Percentiles rank a stretch among this genome's conserved stretches.
Evolutionary conservation across 1,140 invertebrate genomes (phyloP).

Genomic region (Eciton burchellii): DNA sequence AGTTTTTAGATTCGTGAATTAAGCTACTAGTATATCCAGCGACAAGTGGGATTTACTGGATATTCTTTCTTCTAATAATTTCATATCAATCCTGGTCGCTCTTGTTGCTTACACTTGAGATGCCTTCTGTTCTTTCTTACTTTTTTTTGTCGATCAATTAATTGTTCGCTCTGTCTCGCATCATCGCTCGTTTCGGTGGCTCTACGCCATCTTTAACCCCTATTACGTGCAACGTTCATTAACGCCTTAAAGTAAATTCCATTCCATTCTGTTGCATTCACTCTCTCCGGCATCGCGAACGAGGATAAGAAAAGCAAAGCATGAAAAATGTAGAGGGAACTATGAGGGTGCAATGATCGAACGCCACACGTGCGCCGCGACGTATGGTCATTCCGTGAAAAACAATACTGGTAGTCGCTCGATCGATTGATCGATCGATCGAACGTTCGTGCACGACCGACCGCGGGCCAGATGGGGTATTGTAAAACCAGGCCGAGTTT

Average conservation of each 20-base stretch:
- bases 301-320: slow-evolving; percentile 23
- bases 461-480: slow-evolving; percentile 64
- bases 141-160: not conserved
- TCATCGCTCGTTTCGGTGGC: not conserved
- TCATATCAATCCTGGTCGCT: too few relatives aligned
- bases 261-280: slow-evolving; percentile 4
- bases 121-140: slow-evolving; percentile 1
- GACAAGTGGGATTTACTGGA: too few relatives aligned
- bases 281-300: slow-evolving; percentile 13
- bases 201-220: not conserved
- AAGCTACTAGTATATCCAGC: too few relatives aligned
- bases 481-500: slow-evolving; percentile 73
- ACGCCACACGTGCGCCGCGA: slow-evolving; percentile 29
- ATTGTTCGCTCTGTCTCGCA: not conserved
- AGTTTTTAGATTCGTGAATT: too few relatives aligned
- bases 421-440: slow-evolving; percentile 51
- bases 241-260: not conserved
- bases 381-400: slow-evolving; percentile 70
- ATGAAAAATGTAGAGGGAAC: slow-evolving; percentile 57
- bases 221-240: not conserved
- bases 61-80: too few relatives aligned
- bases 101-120: too few relatives aligned
- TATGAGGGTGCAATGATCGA: slow-evolving; percentile 60
- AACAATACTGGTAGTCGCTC: slow-evolving; percentile 64
- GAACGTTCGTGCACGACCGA: slow-evolving; percentile 58